Evolutionary conservation across 2,113 vertebrate genomes (phyloP), one percentile per base, ranked within the genome.

Genomic region (Raja brachyura): DNA sequence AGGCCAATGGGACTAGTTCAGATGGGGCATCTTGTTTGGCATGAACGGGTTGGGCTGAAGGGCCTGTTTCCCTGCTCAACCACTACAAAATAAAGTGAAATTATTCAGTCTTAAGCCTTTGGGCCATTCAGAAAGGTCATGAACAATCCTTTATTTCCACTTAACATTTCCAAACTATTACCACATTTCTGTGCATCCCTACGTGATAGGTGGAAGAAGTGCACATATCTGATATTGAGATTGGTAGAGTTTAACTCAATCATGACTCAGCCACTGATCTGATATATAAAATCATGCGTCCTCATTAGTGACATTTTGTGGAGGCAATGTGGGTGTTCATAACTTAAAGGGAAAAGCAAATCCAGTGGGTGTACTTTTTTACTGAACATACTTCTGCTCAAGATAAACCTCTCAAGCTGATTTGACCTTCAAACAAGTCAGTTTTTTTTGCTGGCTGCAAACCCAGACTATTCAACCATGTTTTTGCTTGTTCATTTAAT

Each of bases 221-320:
- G 63, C 59, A 88, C 1, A 88, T 18, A 66, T 88, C 83, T 88
- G 59, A 88, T 18, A 31, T 88, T n/a, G 31, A 88, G n/a, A 88
- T 86, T 86, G 83, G 56, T 86, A 63, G n/a, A 86, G 56, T 86
- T 86, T 63, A 61, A 56, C 59, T 85, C 81, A 86, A 63, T 61
- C 59, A 31, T 88, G 83, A 88, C 83, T 88, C 83, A 88, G 31
- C 83, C 83, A 88, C 28, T 33, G 83, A n/a, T 66, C 59, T 88
- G 59, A 63, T 63, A 63, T 59, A 59, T 88, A 88, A 88, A 88
- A 88, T 88, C 59, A 63, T 63, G 25, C 63, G 83, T 56, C 83
- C 83, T 88, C 56, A 61, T 88, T 66, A 63, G n/a, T 88, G 83
- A 88, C 83, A 31, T 88, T 18, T 59, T 88, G 59, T 88, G 83